phyloP scores from a whole-genome alignment of 2,797 vertebrate genomes.

The Anguilla pacifica region DNA sequence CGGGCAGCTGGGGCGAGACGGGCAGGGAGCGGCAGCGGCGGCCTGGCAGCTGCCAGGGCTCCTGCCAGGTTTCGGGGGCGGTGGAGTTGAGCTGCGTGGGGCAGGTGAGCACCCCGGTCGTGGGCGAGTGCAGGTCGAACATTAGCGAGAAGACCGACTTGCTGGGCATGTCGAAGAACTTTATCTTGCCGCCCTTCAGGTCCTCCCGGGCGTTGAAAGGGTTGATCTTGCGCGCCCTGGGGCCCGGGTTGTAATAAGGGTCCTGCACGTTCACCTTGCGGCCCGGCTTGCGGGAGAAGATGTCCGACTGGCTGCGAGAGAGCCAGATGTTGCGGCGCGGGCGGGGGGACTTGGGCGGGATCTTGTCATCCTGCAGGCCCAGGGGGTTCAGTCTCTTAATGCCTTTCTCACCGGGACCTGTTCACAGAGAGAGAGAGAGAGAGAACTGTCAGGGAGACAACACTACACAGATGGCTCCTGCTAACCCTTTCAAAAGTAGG shows the following conservation, averaged over 20 bases:
- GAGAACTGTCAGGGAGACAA: slow-evolving; percentile 21
- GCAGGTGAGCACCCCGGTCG: slow-evolving; percentile 69
- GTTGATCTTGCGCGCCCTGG: slow-evolving; percentile 81
- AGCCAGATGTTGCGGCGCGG: slow-evolving; percentile 91
- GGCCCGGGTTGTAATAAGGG: slow-evolving; percentile 84
- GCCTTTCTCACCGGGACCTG: slow-evolving; percentile 81
- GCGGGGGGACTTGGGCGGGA: slow-evolving; percentile 90
- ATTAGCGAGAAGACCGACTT: slow-evolving; percentile 94
- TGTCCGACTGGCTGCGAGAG: slow-evolving; percentile 94
- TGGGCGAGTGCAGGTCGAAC: slow-evolving; percentile 90
- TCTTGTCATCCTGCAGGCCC: slow-evolving; percentile 83
- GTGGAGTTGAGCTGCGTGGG: slow-evolving; percentile 53
- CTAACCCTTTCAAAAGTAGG: not conserved
- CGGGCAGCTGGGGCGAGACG: slow-evolving; percentile 82
- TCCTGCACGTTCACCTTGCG: slow-evolving; percentile 90
- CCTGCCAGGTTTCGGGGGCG: slow-evolving; percentile 64
- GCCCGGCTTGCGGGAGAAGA: slow-evolving; percentile 88
- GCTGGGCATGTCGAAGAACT: slow-evolving; percentile 94
- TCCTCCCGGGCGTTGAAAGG: slow-evolving; percentile 96
- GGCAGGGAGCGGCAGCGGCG: slow-evolving; percentile 89
- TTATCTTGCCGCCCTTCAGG: slow-evolving; percentile 93
- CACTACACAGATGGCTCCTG: not conserved
- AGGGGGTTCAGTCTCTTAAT: slow-evolving; percentile 89
- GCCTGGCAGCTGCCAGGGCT: slow-evolving; percentile 71
- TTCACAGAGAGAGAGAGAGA: slow-evolving; percentile 37